A percentile compares a stretch with the other conserved stretches of the same genome.
These are phyloP conservation scores for Lepus oiostolus DNA, from an alignment of 2,797 vertebrate genomes.

Conservation along the genomic window DNA sequence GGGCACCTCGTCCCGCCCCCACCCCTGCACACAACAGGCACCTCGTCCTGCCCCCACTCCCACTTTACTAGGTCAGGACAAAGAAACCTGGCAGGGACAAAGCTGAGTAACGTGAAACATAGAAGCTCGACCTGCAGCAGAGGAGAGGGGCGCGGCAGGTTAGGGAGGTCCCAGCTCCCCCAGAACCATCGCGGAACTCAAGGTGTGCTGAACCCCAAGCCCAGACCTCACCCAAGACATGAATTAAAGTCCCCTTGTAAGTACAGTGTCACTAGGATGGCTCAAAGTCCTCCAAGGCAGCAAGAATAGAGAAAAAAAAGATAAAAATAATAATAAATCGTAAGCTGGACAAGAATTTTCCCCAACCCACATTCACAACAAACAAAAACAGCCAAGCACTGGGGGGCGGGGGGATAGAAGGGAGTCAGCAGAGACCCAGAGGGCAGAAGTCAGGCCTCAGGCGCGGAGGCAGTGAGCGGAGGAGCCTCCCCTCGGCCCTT, in stretches of 20 bases:
- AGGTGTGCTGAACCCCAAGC: not conserved
- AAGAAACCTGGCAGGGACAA: not conserved
- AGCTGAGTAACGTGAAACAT: not conserved
- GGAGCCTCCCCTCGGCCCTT: rapidly evolving
- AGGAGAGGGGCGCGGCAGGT: not conserved
- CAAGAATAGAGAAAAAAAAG: not conserved
- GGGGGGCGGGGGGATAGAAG: no score
- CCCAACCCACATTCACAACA: not conserved
- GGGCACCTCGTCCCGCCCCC: no score
- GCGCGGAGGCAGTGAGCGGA: rapidly evolving
- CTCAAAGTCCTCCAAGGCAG: not conserved
- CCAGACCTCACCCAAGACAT: not conserved
- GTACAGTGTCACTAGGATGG: rapidly evolving
- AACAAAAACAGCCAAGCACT: not conserved
- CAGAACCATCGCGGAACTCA: not conserved
- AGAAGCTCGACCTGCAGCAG: not conserved
- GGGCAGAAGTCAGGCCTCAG: no score
- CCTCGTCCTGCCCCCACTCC: no score
- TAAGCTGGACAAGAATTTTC: not conserved
- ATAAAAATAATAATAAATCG: not conserved
- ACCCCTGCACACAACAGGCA: no score
- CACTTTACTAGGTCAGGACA: not conserved
- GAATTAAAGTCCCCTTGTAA: not conserved
- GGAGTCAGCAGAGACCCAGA: not conserved
- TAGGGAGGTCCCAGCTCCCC: not conserved